These are phyloP conservation scores for Cantharis rustica DNA, from an alignment of 2,888 invertebrate species.

Conservation along the genomic window DNA sequence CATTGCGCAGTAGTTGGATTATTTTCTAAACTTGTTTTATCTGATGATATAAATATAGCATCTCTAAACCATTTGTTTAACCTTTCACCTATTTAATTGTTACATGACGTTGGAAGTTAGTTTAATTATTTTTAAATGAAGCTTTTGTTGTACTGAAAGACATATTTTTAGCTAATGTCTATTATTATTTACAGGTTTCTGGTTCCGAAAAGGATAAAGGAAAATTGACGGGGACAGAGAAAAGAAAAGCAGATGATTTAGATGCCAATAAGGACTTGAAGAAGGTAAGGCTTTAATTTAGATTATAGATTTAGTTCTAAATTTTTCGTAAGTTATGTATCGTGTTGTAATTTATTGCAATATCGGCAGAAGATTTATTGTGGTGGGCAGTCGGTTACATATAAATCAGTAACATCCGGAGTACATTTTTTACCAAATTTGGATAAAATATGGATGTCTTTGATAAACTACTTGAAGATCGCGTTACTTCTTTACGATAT, in stretches of 20 bases:
- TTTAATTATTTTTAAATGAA: not conserved
- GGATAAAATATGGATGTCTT: not conserved
- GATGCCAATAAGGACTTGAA: constrained; percentile 84
- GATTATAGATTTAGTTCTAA: not conserved
- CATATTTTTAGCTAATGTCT: not conserved
- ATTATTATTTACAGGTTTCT: constrained; percentile 58
- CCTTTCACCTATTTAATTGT: not conserved
- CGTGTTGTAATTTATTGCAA: not conserved
- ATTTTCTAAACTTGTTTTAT: not conserved
- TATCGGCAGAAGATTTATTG: not conserved
- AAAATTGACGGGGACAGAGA: constrained; percentile 72
- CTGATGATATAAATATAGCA: not conserved
- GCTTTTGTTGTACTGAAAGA: not conserved
- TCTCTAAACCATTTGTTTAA: not conserved
- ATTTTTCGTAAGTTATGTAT: not conserved
- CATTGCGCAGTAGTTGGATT: constrained; percentile 18
- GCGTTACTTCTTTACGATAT: not conserved
- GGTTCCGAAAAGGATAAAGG: constrained; percentile 67
- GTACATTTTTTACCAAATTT: not conserved
- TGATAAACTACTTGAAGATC: not conserved
- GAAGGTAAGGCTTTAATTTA: constrained; percentile 68
- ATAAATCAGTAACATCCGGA: constrained; percentile 11
- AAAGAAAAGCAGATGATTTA: constrained; percentile 81
- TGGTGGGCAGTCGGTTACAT: not conserved
- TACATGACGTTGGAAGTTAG: not conserved